Base-by-base conservation (phyloP, 2,888 invertebrate genomes). In the Amblyteles armatorius region DNA sequence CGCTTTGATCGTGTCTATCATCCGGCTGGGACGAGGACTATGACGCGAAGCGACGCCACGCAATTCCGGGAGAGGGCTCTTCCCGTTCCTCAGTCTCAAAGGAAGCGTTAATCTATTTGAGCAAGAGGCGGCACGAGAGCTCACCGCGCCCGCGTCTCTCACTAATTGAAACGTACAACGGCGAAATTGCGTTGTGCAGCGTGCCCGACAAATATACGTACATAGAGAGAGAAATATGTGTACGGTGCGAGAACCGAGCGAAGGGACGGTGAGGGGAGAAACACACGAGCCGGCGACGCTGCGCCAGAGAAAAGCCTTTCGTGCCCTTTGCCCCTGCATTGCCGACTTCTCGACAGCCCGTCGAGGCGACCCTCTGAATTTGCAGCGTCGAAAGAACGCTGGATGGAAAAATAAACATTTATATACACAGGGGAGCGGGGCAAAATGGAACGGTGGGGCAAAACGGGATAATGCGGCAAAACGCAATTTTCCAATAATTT, bases 131-230 rank as follows among this genome's bases (percentile, higher is more conserved):
- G 57, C 13, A 33, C 26, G 26, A 52, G 19, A 19, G n/a, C 19
- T 52, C 67, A 74, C 73, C 74, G 65, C 73, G 44, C 60, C 69
- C 50, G 40, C 74, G 67, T 36, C 63, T 67, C 76, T 81, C 72
- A 73, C 78, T 84, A 84, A 84, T 84, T 84, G 77, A 84, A 81
- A 84, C 81, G 77, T 84, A 84, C 84, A 84, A 78, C 73, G 84
- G 48, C 69, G 36, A 40, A 81, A 84, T 84, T 84, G 78, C 81
- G 81, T 84, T 57, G 44, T 77, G 77, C 81, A 26, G 63, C 78
- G 60, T 73, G 68, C 60, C 68, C 72, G 72, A 72, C 63, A 63
- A 79, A 72, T 74, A 73, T 65, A 81, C 50, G 55, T 29, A 50
- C 67, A 63, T 55, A 79, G n/a, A 73, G 57, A 73, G 57, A 80